Conservation (phyloP, 2,113 vertebrate genomes). For the Amblyopsis rosae region DNA sequence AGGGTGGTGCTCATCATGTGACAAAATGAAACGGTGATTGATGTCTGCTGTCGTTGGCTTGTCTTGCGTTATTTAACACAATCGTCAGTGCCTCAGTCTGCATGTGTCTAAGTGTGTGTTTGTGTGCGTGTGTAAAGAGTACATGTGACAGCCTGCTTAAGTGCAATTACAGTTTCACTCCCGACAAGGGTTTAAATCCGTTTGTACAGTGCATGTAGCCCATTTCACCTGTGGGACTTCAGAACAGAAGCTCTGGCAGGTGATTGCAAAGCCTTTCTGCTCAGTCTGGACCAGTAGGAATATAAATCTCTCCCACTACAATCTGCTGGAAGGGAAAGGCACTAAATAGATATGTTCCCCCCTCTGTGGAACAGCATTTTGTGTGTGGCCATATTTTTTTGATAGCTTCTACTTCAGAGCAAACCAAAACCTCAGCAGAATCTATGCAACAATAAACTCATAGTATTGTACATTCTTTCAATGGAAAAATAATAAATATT, state of each 20-base stretch:
- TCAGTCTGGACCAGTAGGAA: slow-evolving; percentile 35
- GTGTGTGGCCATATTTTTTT: slow-evolving; percentile 60
- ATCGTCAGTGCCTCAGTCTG: neutral
- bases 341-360: slow-evolving; percentile 62
- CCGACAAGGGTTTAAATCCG: slow-evolving; percentile 40
- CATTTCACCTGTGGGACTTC: slow-evolving; percentile 54
- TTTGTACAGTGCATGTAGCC: slow-evolving; percentile 35
- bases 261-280: slow-evolving; percentile 54
- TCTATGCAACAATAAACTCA: slow-evolving; percentile 36
- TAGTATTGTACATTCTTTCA: too few relatives aligned
- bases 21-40: slow-evolving; percentile 57
- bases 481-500: too few relatives aligned
- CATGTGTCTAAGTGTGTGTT: slow-evolving; percentile 1
- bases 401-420: slow-evolving; percentile 59
- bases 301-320: slow-evolving; percentile 57
- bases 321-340: slow-evolving; percentile 69
- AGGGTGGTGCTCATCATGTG: slow-evolving; percentile 44
- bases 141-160: slow-evolving; percentile 1
- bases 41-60: slow-evolving; percentile 50
- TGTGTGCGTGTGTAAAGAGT: slow-evolving; percentile 5
- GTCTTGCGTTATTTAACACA: slow-evolving; percentile 55
- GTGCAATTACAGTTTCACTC: slow-evolving; percentile 24
- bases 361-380: slow-evolving; percentile 54
- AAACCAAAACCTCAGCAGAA: slow-evolving; percentile 61
- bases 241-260: slow-evolving; percentile 55